Base-by-base conservation (phyloP, 2,888 invertebrate species). In the Salticus scenicus region DNA sequence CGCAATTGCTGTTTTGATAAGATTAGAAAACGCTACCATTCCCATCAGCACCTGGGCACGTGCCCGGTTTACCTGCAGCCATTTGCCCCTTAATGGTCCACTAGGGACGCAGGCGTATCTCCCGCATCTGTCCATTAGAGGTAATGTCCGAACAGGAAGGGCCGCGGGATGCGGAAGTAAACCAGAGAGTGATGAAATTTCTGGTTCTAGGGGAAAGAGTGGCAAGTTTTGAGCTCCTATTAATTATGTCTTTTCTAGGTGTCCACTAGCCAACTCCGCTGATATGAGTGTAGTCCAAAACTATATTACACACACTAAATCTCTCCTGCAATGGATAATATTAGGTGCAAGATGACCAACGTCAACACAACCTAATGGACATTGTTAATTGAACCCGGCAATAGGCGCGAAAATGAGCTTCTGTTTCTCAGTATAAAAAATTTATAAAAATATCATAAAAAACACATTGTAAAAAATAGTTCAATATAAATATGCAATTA, bases 11-110 rank as follows among this genome's bases (percentile, higher is more conserved):
- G 77, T 69, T 84, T 84, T 84, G 83, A 84, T 84, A 84, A 84
- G 83, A 84, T 84, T 84, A 77, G 83, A 66, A 57, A 71, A 66
- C 71, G 28, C 33, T 57, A 47, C 47, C 27, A 71, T 33, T 69
- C 67, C 83, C 76, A 83, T 84, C 83, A 84, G 57, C 83, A 84
- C 83, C 83, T 73, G 71, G 77, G 83, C 77, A 77, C 83, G 83
- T 84, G 83, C 69, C 63, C 31, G 78, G 41, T 79, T 57, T 73
- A 74, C 80, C 80, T 80, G 80, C 63, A n/a, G 27, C 24, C 57
- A n/a, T 10, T 47, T 57, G 67, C n/a, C 37, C 20, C 20, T 67
- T 33, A 67, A 33, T 33, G 67, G 31, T 33, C 67, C 31, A 33
- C 4, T 4, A 42, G 83, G 83, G 77, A 66, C 70, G 27, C 70